Evolutionary conservation across 2,888 invertebrate genomes (phyloP).

Genomic region (Dasysyrphus albostriatus): DNA sequence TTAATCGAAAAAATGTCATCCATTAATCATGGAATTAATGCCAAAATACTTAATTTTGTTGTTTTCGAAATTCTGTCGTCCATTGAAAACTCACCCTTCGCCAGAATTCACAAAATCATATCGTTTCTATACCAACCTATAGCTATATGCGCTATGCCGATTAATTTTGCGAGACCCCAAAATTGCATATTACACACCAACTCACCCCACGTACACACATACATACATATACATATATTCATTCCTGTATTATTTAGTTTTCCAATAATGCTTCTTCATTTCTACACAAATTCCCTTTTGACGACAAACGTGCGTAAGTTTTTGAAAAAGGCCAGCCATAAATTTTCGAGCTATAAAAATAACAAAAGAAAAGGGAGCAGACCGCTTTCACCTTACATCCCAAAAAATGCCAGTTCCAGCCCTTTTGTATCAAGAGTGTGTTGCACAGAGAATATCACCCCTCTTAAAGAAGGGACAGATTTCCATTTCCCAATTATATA

Average conservation of each 20-base stretch:
- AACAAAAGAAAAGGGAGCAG: conserved; percentile 15
- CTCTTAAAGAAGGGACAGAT: conserved; percentile 22
- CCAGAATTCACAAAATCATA: background rate
- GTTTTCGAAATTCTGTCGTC: background rate
- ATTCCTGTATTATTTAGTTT: conserved; percentile 7
- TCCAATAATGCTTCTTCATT: conserved; percentile 23
- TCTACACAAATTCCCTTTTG: conserved; percentile 9
- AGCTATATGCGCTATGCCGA: background rate
- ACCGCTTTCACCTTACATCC: conserved; percentile 20
- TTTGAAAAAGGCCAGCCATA: conserved; percentile 8
- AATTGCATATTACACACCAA: conserved; percentile 24
- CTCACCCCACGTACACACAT: background rate
- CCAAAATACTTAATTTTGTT: conserved; percentile 12
- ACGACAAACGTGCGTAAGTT: conserved; percentile 15
- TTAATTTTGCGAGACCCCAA: conserved; percentile 37
- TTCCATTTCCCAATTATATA: conserved; percentile 7
- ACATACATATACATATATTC: background rate
- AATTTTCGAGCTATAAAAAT: conserved; percentile 16
- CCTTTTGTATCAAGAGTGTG: background rate
- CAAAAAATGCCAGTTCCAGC: background rate
- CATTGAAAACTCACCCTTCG: conserved; percentile 12
- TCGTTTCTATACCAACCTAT: background rate
- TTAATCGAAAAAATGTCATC: conserved; percentile 1
- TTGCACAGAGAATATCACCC: conserved; percentile 20
- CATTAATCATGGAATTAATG: conserved; percentile 29